Evolutionary conservation across 2,888 invertebrate genomes (phyloP).

Genomic region (Drosophila flavopinicola): DNA sequence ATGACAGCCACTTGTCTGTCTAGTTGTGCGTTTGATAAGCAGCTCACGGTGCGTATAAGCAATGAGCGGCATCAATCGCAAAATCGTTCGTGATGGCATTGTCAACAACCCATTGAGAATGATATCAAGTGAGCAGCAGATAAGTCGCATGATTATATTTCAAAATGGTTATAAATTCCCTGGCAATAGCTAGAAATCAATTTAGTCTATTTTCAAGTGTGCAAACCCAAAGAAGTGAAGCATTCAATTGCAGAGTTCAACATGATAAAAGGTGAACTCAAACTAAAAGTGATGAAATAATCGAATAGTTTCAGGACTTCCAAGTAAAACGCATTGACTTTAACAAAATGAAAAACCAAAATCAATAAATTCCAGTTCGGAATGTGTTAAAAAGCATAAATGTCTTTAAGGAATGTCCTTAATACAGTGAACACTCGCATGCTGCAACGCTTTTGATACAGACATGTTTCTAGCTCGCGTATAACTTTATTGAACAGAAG

Average conservation of each 20-base stretch:
- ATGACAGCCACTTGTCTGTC: constrained; percentile 43
- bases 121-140: constrained; percentile 42
- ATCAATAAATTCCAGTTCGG: background rate
- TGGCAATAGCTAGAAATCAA: constrained; percentile 12
- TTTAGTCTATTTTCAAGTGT: constrained; percentile 56
- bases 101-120: constrained; percentile 50
- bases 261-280: constrained; percentile 62
- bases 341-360: background rate
- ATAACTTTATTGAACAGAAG: no score
- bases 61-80: constrained; percentile 34
- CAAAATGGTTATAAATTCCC: constrained; percentile 57
- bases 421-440: no score
- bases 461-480: no score
- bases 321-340: background rate
- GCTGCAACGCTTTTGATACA: no score
- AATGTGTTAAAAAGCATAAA: background rate
- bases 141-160: constrained; percentile 49
- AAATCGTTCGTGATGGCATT: constrained; percentile 8
- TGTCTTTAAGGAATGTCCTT: no score
- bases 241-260: constrained; percentile 12
- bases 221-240: constrained; percentile 17
- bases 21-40: constrained; percentile 46
- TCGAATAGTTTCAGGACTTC: background rate
- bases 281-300: background rate
- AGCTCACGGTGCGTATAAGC: constrained; percentile 35